Base-by-base conservation (phyloP, 1,140 invertebrate genomes). In the Melanaphis sacchari region DNA sequence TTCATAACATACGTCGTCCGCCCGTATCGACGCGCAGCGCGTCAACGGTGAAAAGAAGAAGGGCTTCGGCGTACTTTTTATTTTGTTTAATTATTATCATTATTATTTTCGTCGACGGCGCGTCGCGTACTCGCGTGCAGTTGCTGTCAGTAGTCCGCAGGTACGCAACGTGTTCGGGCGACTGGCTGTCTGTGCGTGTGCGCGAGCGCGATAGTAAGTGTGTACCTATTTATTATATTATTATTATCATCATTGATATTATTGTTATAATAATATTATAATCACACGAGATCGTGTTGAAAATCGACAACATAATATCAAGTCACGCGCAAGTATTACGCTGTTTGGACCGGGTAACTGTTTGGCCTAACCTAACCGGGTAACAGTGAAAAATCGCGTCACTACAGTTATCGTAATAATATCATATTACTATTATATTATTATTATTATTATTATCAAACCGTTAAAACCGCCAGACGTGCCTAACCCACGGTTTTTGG, bases 111-210 rank as follows among this genome's bases (percentile, higher is more conserved):
- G 46, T 24, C 90, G 54, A 43, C 31, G 76, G 26, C 52, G 52
- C n/a, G 52, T 40, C 22, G 76, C 31, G 40, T 43, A 21, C 87
- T 40, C 22, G 76, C 31, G 40, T 43, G n/a, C 87, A 36, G 24
- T 22, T 40, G 91, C 43, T 24, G 91, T 15, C 43, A 92, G 91
- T 92, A 84, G 91, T 82, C 46, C 18, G 54, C n/a, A 38, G 91
- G 43, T 92, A 52, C 91, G 66, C 91, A 46, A 31, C 76, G 26
- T 11, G 91, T 82, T 92, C 81, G 43, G 91, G 76, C 41, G 76
- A 11, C 81, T 36, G 87, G n/a, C n/a, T n/a, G 59, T 76, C 31
- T 76, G 85, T n/a, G 5, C n/a, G 4, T 36, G 43, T 59, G 36
- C 52, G 49, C 46, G 24, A 2, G 21, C n/a, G 49, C 40, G 40